Percentiles rank a stretch among this genome's conserved stretches.
Evolutionary conservation across 2,888 invertebrate species (phyloP).

Genomic region (Caenorhabditis imperialis): DNA sequence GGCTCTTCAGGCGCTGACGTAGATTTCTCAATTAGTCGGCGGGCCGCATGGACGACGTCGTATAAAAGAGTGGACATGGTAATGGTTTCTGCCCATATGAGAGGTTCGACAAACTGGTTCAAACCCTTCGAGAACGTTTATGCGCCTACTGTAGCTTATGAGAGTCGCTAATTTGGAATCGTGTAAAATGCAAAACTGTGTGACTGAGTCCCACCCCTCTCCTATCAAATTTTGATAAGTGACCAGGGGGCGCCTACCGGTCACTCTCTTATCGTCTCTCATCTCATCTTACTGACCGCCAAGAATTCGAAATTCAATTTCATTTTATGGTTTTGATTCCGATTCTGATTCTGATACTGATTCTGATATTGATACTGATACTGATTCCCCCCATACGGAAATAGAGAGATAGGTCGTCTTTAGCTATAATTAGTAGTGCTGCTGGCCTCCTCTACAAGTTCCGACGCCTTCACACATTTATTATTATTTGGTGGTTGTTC

Average conservation of each 20-base stretch:
- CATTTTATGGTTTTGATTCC: background rate
- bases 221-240: slow-evolving; percentile 47
- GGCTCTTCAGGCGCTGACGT: slow-evolving; percentile 49
- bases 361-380: too few relatives aligned
- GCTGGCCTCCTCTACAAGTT: slow-evolving; percentile 33
- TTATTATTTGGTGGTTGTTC: slow-evolving; percentile 49
- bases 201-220: slow-evolving; percentile 36
- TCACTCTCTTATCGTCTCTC: slow-evolving; percentile 40
- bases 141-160: slow-evolving; percentile 29
- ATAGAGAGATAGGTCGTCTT: slow-evolving; percentile 16
- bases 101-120: slow-evolving; percentile 44
- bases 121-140: slow-evolving; percentile 36
- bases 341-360: too few relatives aligned
- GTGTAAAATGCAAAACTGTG: slow-evolving; percentile 46
- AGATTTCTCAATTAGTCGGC: slow-evolving; percentile 47
- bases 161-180: slow-evolving; percentile 25
- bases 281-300: slow-evolving; percentile 38
- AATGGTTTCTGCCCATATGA: slow-evolving; percentile 44
- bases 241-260: slow-evolving; percentile 47
- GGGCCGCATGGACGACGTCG: slow-evolving; percentile 34
- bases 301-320: slow-evolving; percentile 33
- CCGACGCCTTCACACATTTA: slow-evolving; percentile 41
- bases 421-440: slow-evolving; percentile 25
- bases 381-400: too few relatives aligned
- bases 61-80: slow-evolving; percentile 54